These are phyloP conservation scores for Limonius californicus DNA, from an alignment of 1,140 invertebrate genomes.

Conservation along the genomic window DNA sequence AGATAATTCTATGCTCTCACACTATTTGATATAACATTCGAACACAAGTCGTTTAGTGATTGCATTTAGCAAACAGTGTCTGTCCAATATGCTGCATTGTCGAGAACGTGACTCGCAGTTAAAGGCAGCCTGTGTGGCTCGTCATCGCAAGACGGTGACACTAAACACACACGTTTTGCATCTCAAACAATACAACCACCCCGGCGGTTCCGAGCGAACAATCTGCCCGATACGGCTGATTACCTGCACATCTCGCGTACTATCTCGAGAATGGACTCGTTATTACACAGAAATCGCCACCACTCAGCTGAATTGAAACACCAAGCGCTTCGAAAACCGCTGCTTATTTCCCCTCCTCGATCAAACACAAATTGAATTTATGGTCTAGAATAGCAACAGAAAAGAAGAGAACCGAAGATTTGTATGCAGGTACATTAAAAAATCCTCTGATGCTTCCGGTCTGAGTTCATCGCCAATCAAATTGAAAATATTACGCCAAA, in stretches of 20 bases:
- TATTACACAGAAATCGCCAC: slow-evolving; percentile 5
- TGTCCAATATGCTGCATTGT: slow-evolving; percentile 13
- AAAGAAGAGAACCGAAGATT: no score
- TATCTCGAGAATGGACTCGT: not conserved
- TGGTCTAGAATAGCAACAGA: no score
- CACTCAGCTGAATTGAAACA: slow-evolving; percentile 7
- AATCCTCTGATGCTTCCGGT: no score
- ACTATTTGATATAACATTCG: no score
- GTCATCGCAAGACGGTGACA: slow-evolving; percentile 24
- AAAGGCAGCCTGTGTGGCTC: slow-evolving; percentile 26
- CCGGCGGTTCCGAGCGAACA: slow-evolving; percentile 25
- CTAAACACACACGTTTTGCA: slow-evolving; percentile 31
- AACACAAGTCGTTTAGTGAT: not conserved
- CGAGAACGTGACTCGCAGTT: slow-evolving; percentile 27
- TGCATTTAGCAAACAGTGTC: slow-evolving; percentile 11
- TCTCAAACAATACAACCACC: slow-evolving; percentile 28
- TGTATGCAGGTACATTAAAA: no score
- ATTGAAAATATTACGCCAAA: no score
- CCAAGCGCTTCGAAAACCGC: no score
- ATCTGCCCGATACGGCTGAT: slow-evolving; percentile 29
- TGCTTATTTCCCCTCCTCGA: no score
- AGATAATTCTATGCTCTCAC: no score
- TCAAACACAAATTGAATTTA: no score
- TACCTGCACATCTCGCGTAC: slow-evolving; percentile 20
- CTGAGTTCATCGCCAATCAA: no score